Conservation (phyloP, 2,888 invertebrate genomes). For the Apamea sordens region DNA sequence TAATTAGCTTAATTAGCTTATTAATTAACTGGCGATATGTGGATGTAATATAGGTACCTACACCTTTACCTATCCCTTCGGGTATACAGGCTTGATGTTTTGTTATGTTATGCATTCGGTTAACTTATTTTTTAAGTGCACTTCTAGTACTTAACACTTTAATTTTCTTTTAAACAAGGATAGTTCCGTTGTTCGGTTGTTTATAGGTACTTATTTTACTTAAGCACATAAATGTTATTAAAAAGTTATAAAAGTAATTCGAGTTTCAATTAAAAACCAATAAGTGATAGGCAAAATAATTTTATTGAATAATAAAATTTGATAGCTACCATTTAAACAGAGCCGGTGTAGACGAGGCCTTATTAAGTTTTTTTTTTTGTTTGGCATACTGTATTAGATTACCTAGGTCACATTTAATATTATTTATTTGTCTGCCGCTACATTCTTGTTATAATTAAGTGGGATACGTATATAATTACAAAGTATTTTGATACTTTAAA, state of each 20-base stretch:
- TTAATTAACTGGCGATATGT: background rate
- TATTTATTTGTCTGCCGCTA: background rate
- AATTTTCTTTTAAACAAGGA: slow-evolving; percentile 15
- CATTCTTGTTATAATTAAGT: background rate
- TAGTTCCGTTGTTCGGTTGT: slow-evolving; percentile 14
- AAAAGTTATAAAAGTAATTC: slow-evolving; percentile 10
- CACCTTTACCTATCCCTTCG: background rate
- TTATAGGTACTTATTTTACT: background rate
- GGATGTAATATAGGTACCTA: background rate
- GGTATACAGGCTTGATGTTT: background rate
- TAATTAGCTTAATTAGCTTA: no score
- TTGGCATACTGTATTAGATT: slow-evolving; percentile 1
- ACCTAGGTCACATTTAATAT: background rate
- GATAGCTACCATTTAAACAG: slow-evolving; percentile 47
- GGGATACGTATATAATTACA: background rate
- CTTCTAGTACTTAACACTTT: background rate
- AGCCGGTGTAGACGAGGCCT: slow-evolving; percentile 41
- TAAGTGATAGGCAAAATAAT: slow-evolving; percentile 43
- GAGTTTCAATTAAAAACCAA: slow-evolving; percentile 55
- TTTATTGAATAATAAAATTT: slow-evolving; percentile 52
- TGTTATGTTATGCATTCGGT: background rate
- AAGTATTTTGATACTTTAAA: background rate
- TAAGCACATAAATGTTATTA: background rate
- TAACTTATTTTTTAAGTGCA: slow-evolving; percentile 14
- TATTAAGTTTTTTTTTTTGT: background rate